These are phyloP conservation scores for Cataglyphis cursor DNA, from an alignment of 2,888 invertebrate species.

Conservation along the genomic window DNA sequence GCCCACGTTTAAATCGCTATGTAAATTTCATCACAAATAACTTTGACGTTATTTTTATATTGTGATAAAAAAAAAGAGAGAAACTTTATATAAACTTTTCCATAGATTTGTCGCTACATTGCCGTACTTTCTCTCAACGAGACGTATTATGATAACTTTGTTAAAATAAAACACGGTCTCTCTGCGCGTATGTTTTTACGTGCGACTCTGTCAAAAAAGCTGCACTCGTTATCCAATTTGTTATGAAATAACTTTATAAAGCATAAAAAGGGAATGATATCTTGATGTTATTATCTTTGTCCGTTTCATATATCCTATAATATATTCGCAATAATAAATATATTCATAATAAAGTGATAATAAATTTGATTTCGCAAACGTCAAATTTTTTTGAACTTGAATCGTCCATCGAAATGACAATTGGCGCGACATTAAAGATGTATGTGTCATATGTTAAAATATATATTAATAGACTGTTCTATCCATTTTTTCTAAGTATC, in stretches of 20 bases:
- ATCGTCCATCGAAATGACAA: conserved; percentile 5
- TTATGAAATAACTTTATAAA: conserved; percentile 6
- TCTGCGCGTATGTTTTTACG: not conserved
- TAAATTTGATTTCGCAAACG: not conserved
- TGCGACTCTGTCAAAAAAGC: not conserved
- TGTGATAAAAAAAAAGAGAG: not conserved
- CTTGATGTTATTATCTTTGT: not conserved
- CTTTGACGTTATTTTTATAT: not conserved
- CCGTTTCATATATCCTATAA: not conserved
- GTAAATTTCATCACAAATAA: conserved; percentile 33
- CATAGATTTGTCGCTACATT: not conserved
- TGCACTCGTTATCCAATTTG: conserved; percentile 16
- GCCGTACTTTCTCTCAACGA: conserved; percentile 26
- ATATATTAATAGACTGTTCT: too few species aligned
- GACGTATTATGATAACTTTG: conserved; percentile 31
- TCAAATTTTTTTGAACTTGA: not conserved
- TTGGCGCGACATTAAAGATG: not conserved
- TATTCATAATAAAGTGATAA: not conserved
- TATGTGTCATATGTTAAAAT: too few species aligned
- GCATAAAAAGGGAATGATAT: not conserved
- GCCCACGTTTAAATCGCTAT: conserved; percentile 18
- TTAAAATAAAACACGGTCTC: conserved; percentile 16
- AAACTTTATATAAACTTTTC: not conserved
- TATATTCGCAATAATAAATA: not conserved
- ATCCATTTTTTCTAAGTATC: too few species aligned